Percentiles rank a stretch among this genome's conserved stretches.
Conservation (phyloP, 2,888 invertebrate species). For the Mesoligia furuncula region DNA sequence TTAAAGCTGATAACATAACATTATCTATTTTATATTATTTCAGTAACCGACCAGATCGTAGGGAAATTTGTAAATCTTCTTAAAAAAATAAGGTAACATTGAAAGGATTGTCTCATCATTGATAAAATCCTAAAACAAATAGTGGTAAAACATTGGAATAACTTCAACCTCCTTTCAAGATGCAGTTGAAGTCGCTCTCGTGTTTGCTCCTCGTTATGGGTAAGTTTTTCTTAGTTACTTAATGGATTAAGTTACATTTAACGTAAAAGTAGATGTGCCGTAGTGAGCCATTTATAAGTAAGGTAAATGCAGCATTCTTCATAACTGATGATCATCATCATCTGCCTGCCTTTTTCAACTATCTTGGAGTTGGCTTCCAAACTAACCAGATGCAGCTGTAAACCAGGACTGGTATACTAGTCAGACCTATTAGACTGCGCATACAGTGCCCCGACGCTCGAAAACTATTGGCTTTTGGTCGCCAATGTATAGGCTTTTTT, state of each 20-base stretch:
- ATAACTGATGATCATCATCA: not conserved
- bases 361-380: not conserved
- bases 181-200: slow-evolving; percentile 49
- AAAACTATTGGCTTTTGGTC: too few relatives aligned
- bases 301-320: not conserved
- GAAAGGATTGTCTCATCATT: slow-evolving; percentile 1
- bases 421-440: too few relatives aligned
- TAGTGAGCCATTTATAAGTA: not conserved
- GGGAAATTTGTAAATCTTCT: not conserved
- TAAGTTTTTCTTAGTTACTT: slow-evolving; percentile 13
- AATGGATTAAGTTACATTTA: too few relatives aligned
- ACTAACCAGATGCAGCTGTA: too few relatives aligned
- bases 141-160: not conserved
- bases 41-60: slow-evolving; percentile 1
- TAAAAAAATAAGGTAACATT: slow-evolving; percentile 15
- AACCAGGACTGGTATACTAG: too few relatives aligned
- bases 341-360: not conserved
- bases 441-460: too few relatives aligned
- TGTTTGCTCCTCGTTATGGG: slow-evolving; percentile 48
- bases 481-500: too few relatives aligned
- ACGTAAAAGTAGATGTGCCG: too few relatives aligned
- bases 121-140: slow-evolving; percentile 42
- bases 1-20: slow-evolving; percentile 7
- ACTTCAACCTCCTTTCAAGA: slow-evolving; percentile 19
- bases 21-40: slow-evolving; percentile 20